A percentile compares a stretch with the other conserved stretches of the same genome.
Evolutionary conservation across 1,140 invertebrate species (phyloP).

Genomic region (Archivesica marissinica): DNA sequence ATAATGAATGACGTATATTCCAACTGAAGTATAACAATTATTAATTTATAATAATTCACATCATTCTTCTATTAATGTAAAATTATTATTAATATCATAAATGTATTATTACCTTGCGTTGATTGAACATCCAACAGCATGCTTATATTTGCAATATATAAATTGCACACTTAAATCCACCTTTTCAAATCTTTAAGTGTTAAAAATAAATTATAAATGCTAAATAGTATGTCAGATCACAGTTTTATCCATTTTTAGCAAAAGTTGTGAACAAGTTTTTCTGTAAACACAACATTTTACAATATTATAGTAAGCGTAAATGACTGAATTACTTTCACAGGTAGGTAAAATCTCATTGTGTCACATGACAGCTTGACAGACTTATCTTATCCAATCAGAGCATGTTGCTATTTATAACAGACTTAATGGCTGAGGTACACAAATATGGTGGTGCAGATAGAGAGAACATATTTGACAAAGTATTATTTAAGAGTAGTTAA

Average conservation of each 20-base stretch:
- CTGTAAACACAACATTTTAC: neutral
- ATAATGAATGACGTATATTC: too few relatives aligned
- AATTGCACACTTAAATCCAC: constrained; percentile 4
- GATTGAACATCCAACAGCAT: constrained; percentile 45
- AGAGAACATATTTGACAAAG: too few relatives aligned
- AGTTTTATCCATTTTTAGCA: neutral
- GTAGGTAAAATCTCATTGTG: constrained; percentile 8
- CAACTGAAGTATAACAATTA: too few relatives aligned
- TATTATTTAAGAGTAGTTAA: too few relatives aligned
- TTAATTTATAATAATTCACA: too few relatives aligned
- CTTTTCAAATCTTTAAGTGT: neutral
- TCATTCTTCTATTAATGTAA: too few relatives aligned
- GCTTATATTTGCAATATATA: neutral
- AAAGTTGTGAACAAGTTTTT: neutral
- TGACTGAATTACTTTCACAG: constrained; percentile 23
- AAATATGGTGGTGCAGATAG: too few relatives aligned
- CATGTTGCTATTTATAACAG: neutral
- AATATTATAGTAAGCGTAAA: neutral
- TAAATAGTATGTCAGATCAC: neutral
- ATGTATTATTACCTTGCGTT: constrained; percentile 36
- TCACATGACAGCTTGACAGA: constrained; percentile 57
- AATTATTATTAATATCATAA: too few relatives aligned
- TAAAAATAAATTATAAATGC: neutral
- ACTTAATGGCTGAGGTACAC: constrained; percentile 3
- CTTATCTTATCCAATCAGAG: constrained; percentile 54